These are phyloP conservation scores for Drosophila recens DNA, from an alignment of 2,888 invertebrate species.

Conservation along the genomic window DNA sequence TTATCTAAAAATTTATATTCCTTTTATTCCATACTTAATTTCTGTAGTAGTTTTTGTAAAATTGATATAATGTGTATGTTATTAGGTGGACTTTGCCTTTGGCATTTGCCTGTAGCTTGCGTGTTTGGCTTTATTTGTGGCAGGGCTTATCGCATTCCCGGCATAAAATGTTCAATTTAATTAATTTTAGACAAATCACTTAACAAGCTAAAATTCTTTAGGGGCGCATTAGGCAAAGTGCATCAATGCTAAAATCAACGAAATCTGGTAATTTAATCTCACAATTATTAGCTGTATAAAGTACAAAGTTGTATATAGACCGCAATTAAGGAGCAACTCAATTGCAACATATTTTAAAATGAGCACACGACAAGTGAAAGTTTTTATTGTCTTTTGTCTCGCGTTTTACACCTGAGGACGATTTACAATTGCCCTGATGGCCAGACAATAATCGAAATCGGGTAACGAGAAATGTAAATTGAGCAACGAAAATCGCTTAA, in stretches of 20 bases:
- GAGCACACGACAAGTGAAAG: conserved; percentile 65
- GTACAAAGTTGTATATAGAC: background rate
- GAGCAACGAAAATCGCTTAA: conserved; percentile 73
- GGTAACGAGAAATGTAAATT: conserved; percentile 71
- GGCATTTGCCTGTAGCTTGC: conserved; percentile 34
- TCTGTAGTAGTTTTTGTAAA: too few species aligned
- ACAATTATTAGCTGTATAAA: background rate
- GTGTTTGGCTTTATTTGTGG: conserved; percentile 46
- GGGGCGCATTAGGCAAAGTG: conserved; percentile 21
- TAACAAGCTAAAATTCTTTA: conserved; percentile 52
- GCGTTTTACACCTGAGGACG: conserved; percentile 55
- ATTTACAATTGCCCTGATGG: conserved; percentile 50
- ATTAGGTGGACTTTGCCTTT: conserved; percentile 8
- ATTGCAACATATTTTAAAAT: conserved; percentile 46
- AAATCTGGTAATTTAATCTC: background rate
- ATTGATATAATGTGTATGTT: conserved; percentile 14
- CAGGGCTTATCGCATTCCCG: conserved; percentile 48
- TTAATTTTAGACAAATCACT: conserved; percentile 69
- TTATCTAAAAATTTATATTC: too few species aligned
- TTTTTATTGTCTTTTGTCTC: conserved; percentile 32
- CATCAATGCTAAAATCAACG: background rate
- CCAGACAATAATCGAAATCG: conserved; percentile 70
- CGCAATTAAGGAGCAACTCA: conserved; percentile 4
- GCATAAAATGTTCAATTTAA: conserved; percentile 62
- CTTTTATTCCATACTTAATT: too few species aligned